These are phyloP conservation scores for Paracyclopina nana DNA, from an alignment of 1,140 invertebrate species.

Conservation along the genomic window DNA sequence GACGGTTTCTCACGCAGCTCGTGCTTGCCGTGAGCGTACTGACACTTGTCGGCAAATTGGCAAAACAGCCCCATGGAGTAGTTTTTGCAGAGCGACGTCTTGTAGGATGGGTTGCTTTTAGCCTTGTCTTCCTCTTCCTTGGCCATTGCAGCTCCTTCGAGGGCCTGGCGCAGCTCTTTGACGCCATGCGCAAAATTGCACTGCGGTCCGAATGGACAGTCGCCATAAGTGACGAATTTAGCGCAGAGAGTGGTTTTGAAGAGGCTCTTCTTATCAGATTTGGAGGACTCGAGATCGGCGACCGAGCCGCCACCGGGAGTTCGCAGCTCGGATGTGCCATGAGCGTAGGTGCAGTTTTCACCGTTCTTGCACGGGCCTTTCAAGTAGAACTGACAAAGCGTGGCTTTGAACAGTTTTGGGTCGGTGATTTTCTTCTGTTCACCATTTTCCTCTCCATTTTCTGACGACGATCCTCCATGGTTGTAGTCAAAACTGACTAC, in stretches of 20 bases:
- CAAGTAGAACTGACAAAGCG: conserved; percentile 11
- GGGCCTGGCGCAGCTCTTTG: background rate
- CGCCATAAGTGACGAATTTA: conserved; percentile 1
- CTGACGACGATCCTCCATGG: no score
- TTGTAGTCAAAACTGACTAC: no score
- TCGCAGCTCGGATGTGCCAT: conserved; percentile 2
- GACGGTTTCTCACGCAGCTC: conserved; percentile 7
- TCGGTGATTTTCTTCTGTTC: no score
- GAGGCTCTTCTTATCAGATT: background rate
- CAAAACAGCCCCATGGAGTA: background rate
- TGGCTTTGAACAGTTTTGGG: no score
- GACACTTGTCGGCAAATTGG: background rate
- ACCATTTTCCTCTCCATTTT: no score
- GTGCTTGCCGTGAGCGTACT: conserved; percentile 5
- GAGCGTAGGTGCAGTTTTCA: conserved; percentile 1
- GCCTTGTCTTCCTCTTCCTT: background rate
- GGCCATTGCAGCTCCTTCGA: background rate
- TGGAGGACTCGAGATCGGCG: background rate
- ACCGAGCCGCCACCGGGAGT: background rate
- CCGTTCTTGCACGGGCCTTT: conserved; percentile 6
- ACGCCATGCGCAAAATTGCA: conserved; percentile 7
- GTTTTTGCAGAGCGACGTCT: conserved; percentile 5
- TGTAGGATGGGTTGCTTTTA: conserved; percentile 1
- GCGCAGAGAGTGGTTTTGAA: conserved; percentile 5
- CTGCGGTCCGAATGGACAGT: conserved; percentile 3